phyloP scores from a whole-genome alignment of 2,113 vertebrate species.

The Pterocles orientalis region DNA sequence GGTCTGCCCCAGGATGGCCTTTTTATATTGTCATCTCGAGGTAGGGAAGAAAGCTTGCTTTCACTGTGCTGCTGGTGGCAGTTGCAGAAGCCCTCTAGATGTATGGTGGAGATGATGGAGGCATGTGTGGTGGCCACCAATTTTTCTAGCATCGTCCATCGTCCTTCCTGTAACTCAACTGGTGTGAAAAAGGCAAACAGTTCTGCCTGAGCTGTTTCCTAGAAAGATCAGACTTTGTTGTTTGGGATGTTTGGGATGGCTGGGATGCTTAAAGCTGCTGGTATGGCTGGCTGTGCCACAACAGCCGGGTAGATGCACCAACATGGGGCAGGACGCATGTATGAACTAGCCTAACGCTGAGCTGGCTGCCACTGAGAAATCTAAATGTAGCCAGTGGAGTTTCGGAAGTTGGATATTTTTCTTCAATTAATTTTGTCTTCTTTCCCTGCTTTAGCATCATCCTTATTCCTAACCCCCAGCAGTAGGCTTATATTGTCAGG shows the following conservation, averaged over 20 bases:
- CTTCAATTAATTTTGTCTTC: background rate
- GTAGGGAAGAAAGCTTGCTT: background rate
- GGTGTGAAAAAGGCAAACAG: background rate
- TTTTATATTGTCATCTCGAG: background rate
- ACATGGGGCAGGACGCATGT: background rate
- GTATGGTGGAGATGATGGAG: background rate
- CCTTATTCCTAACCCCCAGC: background rate
- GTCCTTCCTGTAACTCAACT: background rate
- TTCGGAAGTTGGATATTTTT: background rate
- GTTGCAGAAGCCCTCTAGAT: background rate
- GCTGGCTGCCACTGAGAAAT: background rate
- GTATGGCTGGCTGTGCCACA: background rate
- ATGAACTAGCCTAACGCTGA: background rate
- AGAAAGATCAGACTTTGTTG: accelerated
- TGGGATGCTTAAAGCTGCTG: background rate
- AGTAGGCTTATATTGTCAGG: background rate
- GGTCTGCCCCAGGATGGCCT: background rate
- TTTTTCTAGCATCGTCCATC: background rate
- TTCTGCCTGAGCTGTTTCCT: background rate
- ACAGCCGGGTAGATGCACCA: background rate
- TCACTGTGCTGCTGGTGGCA: background rate
- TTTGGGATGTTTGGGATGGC: background rate
- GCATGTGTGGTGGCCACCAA: background rate
- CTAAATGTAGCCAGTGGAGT: background rate
- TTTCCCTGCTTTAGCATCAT: background rate